Evolutionary conservation across 2,797 vertebrate species (phyloP).

Genomic region (Trichosurus vulpecula): DNA sequence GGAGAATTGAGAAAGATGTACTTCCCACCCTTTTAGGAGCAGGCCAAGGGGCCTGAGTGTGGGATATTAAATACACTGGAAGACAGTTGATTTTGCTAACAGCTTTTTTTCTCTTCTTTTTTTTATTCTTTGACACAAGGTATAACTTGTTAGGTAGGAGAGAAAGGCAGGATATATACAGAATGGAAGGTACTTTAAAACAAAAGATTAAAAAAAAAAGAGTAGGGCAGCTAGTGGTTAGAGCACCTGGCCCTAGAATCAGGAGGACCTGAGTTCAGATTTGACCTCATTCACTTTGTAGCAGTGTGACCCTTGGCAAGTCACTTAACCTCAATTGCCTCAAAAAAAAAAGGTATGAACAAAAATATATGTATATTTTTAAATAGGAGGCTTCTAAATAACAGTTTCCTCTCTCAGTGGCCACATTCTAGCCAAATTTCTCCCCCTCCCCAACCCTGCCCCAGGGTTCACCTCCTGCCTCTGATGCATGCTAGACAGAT

Average conservation of each 20-base stretch:
- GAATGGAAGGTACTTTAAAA: background rate
- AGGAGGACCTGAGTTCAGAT: background rate
- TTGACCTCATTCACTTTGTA: too few species aligned
- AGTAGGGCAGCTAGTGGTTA: background rate
- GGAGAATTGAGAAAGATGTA: too few species aligned
- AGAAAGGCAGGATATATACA: background rate
- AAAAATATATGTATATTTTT: background rate
- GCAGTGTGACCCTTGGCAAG: too few species aligned
- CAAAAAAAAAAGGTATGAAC: background rate
- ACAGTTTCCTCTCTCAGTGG: background rate
- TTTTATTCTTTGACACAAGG: too few species aligned
- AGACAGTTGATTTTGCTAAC: background rate
- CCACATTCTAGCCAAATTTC: background rate
- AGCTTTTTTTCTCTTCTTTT: too few species aligned
- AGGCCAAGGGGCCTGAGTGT: background rate
- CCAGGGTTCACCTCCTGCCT: background rate
- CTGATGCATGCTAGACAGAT: too few species aligned
- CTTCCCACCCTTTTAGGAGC: too few species aligned
- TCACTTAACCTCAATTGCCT: too few species aligned
- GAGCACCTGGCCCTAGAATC: background rate
- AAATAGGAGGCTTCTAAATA: background rate
- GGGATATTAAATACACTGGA: background rate
- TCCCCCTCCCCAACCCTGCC: too few species aligned
- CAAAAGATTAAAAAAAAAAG: background rate
- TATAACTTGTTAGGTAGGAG: background rate